Evolutionary conservation across 2,888 invertebrate genomes (phyloP).

Genomic region (Drosophila merina): DNA sequence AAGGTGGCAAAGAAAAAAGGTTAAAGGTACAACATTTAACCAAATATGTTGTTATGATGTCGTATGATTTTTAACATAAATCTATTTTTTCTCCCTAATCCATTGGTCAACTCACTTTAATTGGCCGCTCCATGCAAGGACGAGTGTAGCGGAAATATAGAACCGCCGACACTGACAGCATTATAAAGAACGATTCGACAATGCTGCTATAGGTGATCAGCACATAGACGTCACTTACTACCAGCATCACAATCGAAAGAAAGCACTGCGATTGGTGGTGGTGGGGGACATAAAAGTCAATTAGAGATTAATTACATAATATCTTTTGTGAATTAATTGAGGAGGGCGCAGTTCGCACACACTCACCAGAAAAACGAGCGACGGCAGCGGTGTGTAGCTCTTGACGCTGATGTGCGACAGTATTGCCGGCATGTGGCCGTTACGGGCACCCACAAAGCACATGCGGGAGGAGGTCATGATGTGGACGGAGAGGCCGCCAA

Average conservation of each 20-base stretch:
- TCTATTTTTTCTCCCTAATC: neutral
- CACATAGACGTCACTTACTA: slow-evolving; percentile 92
- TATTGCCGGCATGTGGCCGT: slow-evolving; percentile 93
- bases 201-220: slow-evolving; percentile 96
- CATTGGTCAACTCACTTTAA: slow-evolving; percentile 87
- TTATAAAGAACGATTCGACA: slow-evolving; percentile 96
- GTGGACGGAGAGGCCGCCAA: slow-evolving; percentile 96
- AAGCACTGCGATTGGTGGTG: slow-evolving; percentile 86
- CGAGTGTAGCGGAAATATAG: slow-evolving; percentile 92
- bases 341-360: slow-evolving; percentile 34
- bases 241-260: slow-evolving; percentile 93
- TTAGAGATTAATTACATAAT: slow-evolving; percentile 47
- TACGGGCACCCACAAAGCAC: slow-evolving; percentile 95
- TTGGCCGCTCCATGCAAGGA: slow-evolving; percentile 92
- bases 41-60: no score
- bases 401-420: slow-evolving; percentile 91
- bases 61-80: no score
- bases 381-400: slow-evolving; percentile 91
- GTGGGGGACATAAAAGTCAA: slow-evolving; percentile 21
- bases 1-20: neutral
- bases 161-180: slow-evolving; percentile 93
- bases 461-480: slow-evolving; percentile 97
- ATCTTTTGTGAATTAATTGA: slow-evolving; percentile 52
- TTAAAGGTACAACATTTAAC: no score
- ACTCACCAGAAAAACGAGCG: slow-evolving; percentile 91